These are phyloP conservation scores for Tyria jacobaeae DNA, from an alignment of 2,888 invertebrate species.

Conservation along the genomic window DNA sequence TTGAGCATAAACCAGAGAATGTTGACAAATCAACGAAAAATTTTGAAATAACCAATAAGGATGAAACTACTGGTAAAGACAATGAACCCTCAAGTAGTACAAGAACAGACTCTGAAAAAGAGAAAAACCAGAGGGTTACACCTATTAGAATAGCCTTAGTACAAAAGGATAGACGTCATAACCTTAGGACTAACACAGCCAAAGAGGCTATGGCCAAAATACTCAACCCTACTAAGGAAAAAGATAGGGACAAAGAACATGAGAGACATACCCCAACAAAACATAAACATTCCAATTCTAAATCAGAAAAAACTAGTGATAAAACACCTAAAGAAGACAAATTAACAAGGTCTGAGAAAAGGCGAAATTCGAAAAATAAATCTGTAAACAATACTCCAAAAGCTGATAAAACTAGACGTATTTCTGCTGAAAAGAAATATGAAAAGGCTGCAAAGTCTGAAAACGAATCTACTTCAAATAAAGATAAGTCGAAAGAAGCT, in stretches of 20 bases:
- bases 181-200: slow-evolving; percentile 44
- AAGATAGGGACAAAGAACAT: slow-evolving; percentile 30
- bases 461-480: slow-evolving; percentile 35
- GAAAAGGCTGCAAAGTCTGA: slow-evolving; percentile 27
- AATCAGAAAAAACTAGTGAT: slow-evolving; percentile 42
- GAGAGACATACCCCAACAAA: slow-evolving; percentile 39
- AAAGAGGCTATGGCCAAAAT: slow-evolving; percentile 46
- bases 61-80: slow-evolving; percentile 35
- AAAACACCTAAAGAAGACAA: slow-evolving; percentile 52
- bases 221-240: slow-evolving; percentile 36
- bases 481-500: slow-evolving; percentile 50
- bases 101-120: slow-evolving; percentile 39
- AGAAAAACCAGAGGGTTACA: slow-evolving; percentile 51
- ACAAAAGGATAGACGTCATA: slow-evolving; percentile 52
- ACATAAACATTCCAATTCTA: slow-evolving; percentile 41
- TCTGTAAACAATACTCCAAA: slow-evolving; percentile 54
- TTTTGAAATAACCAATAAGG: slow-evolving; percentile 16
- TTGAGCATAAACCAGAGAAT: slow-evolving; percentile 23
- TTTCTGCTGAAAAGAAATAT: slow-evolving; percentile 40
- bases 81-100: slow-evolving; percentile 47
- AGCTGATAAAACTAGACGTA: slow-evolving; percentile 35
- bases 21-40: slow-evolving; percentile 31
- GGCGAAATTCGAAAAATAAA: slow-evolving; percentile 63
- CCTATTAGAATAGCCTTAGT: slow-evolving; percentile 62
- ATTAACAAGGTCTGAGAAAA: slow-evolving; percentile 48